Base-by-base conservation (phyloP, 2,888 invertebrate genomes). In the Eumerus sabulonum region DNA sequence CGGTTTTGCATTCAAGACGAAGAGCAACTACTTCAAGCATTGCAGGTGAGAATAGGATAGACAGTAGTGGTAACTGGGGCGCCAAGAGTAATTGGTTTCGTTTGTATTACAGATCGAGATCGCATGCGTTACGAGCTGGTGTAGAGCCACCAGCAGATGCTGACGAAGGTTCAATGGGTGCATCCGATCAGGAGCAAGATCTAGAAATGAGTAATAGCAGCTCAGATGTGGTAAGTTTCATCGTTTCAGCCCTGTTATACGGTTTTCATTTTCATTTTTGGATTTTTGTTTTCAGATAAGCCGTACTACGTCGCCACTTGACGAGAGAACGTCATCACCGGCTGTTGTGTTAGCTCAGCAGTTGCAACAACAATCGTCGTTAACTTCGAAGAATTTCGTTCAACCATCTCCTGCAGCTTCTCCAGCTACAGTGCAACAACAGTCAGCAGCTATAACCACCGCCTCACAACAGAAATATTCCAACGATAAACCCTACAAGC, bases 1-100 rank as follows among this genome's bases (percentile, higher is more conserved):
- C 89, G 96, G 96, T 83, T 95, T 97, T 90, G 95, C 96, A 84
- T 97, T 97, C 90, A 97, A 97, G 90, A 97, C 97, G 17, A 95
- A 96, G 88, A 96, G 96, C 84, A 97, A 97, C 89, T 91, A 97
- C 83, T 97, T 96, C 88, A 97, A 97, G 89, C 97, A 97, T 89
- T 93, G 94, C 88, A 90, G 92, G 86, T 91, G 70, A 83, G 74
- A 7, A 64, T 17, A 9, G 74, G 27, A 64, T 17, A 9, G 1
- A 7, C 12, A 27, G 1, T 1, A 27, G 2, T 7, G 36, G 1
- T 1, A 27, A 4, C 27, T 14, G 16, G 9, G 16, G 9, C 0
- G 12, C 9, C 27, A 2, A 7, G 9, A 19, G 4, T 35, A 4
- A 27, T 27, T 19, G 9, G 18, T 19, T 38, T 19, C 3, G 57